phyloP scores from a whole-genome alignment of 2,113 vertebrate species.

The Fulmarus glacialis region DNA sequence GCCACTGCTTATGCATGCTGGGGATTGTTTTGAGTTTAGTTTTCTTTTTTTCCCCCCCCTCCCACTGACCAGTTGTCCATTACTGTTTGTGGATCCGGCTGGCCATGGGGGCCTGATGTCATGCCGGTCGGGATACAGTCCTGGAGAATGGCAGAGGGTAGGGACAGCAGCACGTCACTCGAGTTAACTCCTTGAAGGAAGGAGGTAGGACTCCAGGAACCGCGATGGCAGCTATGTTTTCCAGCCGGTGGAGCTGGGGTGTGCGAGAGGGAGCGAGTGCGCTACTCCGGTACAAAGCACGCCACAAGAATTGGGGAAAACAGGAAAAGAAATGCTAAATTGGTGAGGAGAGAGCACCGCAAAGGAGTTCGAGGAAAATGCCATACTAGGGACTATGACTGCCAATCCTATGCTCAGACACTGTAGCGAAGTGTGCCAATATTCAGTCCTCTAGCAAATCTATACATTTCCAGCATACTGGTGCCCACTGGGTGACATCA shows the following conservation, averaged over 20 bases:
- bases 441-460: not conserved
- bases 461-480: not conserved
- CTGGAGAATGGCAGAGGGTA: not conserved
- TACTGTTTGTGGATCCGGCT: not conserved
- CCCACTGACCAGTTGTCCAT: not conserved
- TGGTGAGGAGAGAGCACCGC: not conserved
- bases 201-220: not conserved
- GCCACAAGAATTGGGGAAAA: not conserved
- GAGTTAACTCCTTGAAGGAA: not conserved
- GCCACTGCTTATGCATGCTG: not conserved
- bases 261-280: rapidly evolving
- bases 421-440: rapidly evolving
- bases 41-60: not conserved
- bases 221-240: rapidly evolving
- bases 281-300: not conserved
- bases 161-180: not conserved
- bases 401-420: not conserved
- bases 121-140: not conserved
- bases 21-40: not conserved
- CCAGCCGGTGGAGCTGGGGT: not conserved
- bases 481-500: conserved; percentile 22
- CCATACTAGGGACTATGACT: not conserved
- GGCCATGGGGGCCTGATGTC: not conserved
- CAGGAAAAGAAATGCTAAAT: not conserved
- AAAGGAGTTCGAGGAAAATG: not conserved